Base-by-base conservation (phyloP, 2,888 invertebrate genomes). In the Ormia ochracea region DNA sequence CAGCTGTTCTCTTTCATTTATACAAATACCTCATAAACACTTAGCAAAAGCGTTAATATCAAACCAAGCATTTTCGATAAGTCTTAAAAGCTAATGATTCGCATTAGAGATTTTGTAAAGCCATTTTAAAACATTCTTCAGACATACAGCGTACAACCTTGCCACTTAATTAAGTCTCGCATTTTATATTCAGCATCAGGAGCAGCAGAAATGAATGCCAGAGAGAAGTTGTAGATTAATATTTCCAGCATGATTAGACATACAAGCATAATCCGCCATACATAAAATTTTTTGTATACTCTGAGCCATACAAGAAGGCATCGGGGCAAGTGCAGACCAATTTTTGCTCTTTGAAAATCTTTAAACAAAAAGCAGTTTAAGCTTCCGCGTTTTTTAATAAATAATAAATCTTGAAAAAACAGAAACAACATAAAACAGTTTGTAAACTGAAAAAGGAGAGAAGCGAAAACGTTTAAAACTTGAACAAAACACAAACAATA, bases 311-410 rank as follows among this genome's bases (percentile, higher is more conserved):
- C 7, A 7, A 4, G 14, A 10, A 50, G 21, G 48, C 58, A 36
- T 36, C 58, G 7, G n/a, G 43, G 56, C 1, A 12, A 6, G 31
- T 33, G 43, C 36, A 56, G 54, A 56, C 45, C n/a, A n/a, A n/a
- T 17, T 48, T 63, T 61, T 61, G 45, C 38, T n/a, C 61, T 45
- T 68, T 54, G 61, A 61, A 45, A 43, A 28, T 7, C 21, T 50
- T 54, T 17, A 23, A 48, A 54, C n/a, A 28, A 41, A 6, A 14
- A 38, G 3, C n/a, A 14, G 14, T 1, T 75, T 36, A 66, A 75
- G 63, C 75, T 80, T 80, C 80, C 80, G 72, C 76, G 75, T 76
- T 72, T 80, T 72, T 72, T 68, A 72, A 80, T 80, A 80, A 80
- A 76, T 80, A 80, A 80, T 79, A 75, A 72, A 79, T 58, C 43